Base-by-base conservation (phyloP, 2,113 vertebrate species). In the Gavialis gangeticus region DNA sequence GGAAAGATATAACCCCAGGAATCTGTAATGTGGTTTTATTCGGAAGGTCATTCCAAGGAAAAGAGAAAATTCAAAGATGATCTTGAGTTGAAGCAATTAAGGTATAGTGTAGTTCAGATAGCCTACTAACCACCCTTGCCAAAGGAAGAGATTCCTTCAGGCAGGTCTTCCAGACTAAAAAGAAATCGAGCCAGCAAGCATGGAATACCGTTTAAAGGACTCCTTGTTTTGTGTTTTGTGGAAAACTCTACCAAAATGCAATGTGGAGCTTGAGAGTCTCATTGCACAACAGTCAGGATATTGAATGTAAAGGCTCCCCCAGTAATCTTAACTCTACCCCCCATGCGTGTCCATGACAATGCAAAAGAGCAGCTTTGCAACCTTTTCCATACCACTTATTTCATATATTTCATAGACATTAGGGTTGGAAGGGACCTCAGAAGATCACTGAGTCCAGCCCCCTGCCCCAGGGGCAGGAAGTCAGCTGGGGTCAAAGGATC, bases 11-110 rank as follows among this genome's bases (percentile, higher is more conserved):
- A 98, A 95, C 82, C 94, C 63, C 90, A 60, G 90, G 89, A 94
- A 80, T 81, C 85, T 83, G 75, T 93, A 87, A 93, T 62, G 84
- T 21, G 64, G 54, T 81, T 92, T 89, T 87, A 94, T 87, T 87
- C 79, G 93, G 92, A 97, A 97, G 95, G 95, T 95, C 95, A 94
- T 85, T 79, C 85, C 92, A 97, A 98, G 95, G 95, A 97, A 63
- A 90, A 85, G 89, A 97, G 78, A 85, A 79, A 88, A 95, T 46
- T 77, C 75, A 83, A 85, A 66, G 54, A 79, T 84, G 87, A 95
- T 97, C 94, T 96, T 86, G 79, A 96, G 94, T 86, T 94, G 79
- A 89, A 87, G 63, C 21, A 54, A 93, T 93, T 95, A 85, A 85
- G 55, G 92, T 90, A 88, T 59, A 10, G 46, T 73, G 54, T 6